Conservation (phyloP, 2,113 vertebrate genomes). For the Corythoichthys intestinalis region DNA sequence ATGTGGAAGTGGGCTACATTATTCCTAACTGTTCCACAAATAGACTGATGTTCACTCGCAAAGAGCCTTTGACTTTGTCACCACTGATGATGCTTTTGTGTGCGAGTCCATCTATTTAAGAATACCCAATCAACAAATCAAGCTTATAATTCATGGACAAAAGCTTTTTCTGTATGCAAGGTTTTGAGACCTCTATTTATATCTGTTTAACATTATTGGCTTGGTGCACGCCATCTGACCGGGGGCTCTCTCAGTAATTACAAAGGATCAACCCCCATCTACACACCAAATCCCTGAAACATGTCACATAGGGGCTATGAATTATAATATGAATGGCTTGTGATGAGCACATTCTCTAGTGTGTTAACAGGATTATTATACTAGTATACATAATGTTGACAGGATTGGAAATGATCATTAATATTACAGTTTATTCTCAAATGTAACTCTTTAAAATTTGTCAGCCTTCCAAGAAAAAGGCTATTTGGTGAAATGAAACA, state of each 20-base stretch:
- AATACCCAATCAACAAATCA: not conserved
- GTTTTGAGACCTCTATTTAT: constrained; percentile 26
- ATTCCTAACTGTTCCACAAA: constrained; percentile 38
- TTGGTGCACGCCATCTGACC: constrained; percentile 31
- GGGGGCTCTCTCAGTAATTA: constrained; percentile 46
- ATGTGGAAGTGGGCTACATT: constrained; percentile 41
- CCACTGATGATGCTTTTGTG: not conserved
- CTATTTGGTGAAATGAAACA: constrained; percentile 5
- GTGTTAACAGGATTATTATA: not conserved
- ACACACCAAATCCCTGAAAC: constrained; percentile 36
- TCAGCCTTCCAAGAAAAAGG: not conserved
- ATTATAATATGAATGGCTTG: not conserved
- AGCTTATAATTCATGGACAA: not conserved
- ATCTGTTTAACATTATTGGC: constrained; percentile 22
- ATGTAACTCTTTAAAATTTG: not conserved
- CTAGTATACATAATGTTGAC: not conserved
- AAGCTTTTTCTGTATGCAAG: not conserved
- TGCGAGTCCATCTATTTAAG: not conserved
- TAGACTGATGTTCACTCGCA: constrained; percentile 19
- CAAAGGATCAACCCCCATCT: constrained; percentile 50
- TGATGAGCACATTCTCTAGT: not conserved
- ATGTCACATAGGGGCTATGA: constrained; percentile 1
- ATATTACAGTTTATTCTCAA: not conserved
- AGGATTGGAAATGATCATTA: not conserved
- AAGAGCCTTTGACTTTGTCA: constrained; percentile 5